Evolutionary conservation across 2,113 vertebrate genomes (phyloP).

Genomic region (Hemiprocne comata): DNA sequence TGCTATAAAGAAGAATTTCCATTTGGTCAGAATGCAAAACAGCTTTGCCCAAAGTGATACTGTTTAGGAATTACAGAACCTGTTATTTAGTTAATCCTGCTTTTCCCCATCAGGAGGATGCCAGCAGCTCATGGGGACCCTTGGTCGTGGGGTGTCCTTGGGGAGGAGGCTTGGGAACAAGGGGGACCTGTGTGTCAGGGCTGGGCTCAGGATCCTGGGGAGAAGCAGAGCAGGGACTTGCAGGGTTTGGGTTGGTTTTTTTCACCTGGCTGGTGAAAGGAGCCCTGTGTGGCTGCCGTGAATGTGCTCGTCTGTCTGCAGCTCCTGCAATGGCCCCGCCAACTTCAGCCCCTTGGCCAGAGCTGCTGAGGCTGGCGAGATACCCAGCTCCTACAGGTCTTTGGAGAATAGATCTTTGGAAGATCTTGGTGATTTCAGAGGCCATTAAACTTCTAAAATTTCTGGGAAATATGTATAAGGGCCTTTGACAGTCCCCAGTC

Average conservation of each 20-base stretch:
- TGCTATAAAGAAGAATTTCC: neutral
- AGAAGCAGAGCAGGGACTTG: rapidly evolving
- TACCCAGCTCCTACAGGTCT: neutral
- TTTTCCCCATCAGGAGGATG: neutral
- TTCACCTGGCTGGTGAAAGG: neutral
- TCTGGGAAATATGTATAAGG: neutral
- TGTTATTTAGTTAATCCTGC: neutral
- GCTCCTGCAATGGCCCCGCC: neutral
- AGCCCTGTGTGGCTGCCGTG: neutral
- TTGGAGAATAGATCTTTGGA: neutral
- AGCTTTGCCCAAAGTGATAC: neutral
- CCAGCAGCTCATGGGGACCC: neutral
- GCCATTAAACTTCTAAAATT: neutral
- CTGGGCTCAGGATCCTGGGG: neutral
- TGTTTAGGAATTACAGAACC: neutral
- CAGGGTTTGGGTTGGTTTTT: neutral
- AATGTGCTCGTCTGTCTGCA: slow-evolving; percentile 2
- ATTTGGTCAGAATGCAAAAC: neutral
- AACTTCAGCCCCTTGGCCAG: neutral
- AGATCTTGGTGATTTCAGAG: slow-evolving; percentile 14
- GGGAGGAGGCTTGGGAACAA: neutral
- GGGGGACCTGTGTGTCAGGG: rapidly evolving
- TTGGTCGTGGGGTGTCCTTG: rapidly evolving
- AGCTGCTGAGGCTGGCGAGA: slow-evolving; percentile 27
- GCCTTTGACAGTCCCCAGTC: neutral